Evolutionary conservation across 2,888 invertebrate species (phyloP), one percentile per base, ranked within the genome.

Genomic region (Bedellia somnulentella): DNA sequence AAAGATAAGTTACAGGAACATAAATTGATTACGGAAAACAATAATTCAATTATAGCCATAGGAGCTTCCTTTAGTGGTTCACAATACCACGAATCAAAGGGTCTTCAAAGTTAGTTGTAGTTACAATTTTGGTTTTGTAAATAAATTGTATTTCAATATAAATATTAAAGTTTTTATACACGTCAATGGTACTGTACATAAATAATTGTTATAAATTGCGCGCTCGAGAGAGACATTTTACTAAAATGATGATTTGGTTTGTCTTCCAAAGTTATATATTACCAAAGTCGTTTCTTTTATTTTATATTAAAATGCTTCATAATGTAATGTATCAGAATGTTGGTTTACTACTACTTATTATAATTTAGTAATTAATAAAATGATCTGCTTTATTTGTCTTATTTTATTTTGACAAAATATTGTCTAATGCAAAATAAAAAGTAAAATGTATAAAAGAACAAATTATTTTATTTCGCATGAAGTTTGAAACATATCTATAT

Each of bases 401-500:
- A n/a, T n/a, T n/a, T n/a, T n/a, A n/a, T n/a, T n/a, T n/a, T n/a
- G n/a, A n/a, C n/a, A n/a, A n/a, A n/a, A n/a, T n/a, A n/a, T n/a
- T n/a, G n/a, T n/a, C n/a, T n/a, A n/a, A n/a, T n/a, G n/a, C n/a
- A n/a, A n/a, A n/a, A n/a, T n/a, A n/a, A n/a, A n/a, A n/a, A n/a
- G n/a, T n/a, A n/a, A n/a, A n/a, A n/a, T n/a, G n/a, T n/a, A n/a
- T n/a, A n/a, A n/a, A n/a, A 25, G 27, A 35, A 33, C 40, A 44
- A 46, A 17, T 5, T 25, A 17, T 18, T 31, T 5, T 16, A 17
- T 34, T 29, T n/a, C 26, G 29, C 22, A 34, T 34, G 23, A 56
- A 57, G 53, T 59, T 51, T 59, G 49, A 63, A 60, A 71, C 73
- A 71, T 73, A 73, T 73, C 73, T 70, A 62, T 60, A 58, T 54